These are phyloP conservation scores for Agonopterix arenella DNA, from an alignment of 2,888 invertebrate species.

Conservation along the genomic window DNA sequence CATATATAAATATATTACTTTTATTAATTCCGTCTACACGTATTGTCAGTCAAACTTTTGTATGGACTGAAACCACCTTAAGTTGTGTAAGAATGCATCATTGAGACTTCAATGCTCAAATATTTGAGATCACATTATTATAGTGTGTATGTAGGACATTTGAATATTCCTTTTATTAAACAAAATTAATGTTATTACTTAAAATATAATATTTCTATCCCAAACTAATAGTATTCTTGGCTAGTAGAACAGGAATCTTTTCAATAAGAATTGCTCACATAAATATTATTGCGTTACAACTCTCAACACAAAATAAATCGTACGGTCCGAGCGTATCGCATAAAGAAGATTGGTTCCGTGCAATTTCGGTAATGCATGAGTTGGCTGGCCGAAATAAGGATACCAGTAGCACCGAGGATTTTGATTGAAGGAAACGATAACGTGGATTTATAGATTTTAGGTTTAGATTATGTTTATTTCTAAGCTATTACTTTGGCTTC, in stretches of 20 bases:
- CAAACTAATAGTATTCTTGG: too few species aligned
- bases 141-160: too few species aligned
- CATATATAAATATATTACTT: too few species aligned
- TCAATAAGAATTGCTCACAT: slow-evolving; percentile 24
- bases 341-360: slow-evolving; percentile 64
- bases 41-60: too few species aligned
- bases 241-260: slow-evolving; percentile 3
- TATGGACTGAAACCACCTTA: too few species aligned
- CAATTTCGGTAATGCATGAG: slow-evolving; percentile 69
- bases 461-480: not conserved
- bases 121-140: too few species aligned
- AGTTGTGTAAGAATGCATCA: too few species aligned
- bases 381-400: slow-evolving; percentile 39
- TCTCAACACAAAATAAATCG: slow-evolving; percentile 44
- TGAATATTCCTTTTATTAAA: too few species aligned
- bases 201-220: too few species aligned
- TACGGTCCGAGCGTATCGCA: slow-evolving; percentile 42
- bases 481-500: not conserved
- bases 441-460: slow-evolving; percentile 17
- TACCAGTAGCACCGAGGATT: slow-evolving; percentile 26
- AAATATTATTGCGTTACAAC: slow-evolving; percentile 39
- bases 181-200: too few species aligned
- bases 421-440: slow-evolving; percentile 49
- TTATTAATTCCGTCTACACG: too few species aligned
- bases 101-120: too few species aligned